Conservation (phyloP, 2,888 invertebrate species). For the Apamea monoglypha region DNA sequence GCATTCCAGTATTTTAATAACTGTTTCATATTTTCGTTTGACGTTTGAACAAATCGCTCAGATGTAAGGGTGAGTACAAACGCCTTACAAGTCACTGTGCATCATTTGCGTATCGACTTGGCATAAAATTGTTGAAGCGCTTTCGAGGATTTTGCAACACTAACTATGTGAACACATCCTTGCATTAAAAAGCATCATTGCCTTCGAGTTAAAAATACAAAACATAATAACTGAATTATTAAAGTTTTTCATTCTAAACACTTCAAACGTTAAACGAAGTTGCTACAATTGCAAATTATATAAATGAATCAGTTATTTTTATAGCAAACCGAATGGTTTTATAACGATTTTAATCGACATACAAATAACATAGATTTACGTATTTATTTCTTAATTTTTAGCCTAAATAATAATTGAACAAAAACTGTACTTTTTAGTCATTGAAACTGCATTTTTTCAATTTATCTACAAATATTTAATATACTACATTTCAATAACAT, state of each 20-base stretch:
- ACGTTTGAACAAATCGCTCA: conserved; percentile 28
- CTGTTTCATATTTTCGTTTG: conserved; percentile 35
- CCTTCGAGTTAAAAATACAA: too few relatives aligned
- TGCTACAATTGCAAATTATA: neutral
- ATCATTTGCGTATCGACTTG: too few relatives aligned
- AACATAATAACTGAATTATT: neutral
- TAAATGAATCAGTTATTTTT: conserved; percentile 19
- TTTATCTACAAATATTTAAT: conserved; percentile 53
- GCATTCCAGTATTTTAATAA: conserved; percentile 29
- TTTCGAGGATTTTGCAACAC: neutral
- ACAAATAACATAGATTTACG: conserved; percentile 54
- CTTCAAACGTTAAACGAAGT: conserved; percentile 48
- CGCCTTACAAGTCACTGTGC: too few relatives aligned
- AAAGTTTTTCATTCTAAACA: too few relatives aligned
- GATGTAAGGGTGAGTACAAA: neutral
- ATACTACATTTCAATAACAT: conserved; percentile 56
- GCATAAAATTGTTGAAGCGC: neutral
- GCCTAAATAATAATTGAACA: conserved; percentile 46
- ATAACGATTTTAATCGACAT: conserved; percentile 23
- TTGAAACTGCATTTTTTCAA: conserved; percentile 44
- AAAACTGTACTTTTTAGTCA: conserved; percentile 51
- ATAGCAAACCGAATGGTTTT: conserved; percentile 10
- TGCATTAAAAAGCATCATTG: neutral
- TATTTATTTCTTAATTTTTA: conserved; percentile 59
- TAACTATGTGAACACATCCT: neutral